Evolutionary conservation across 2,797 vertebrate genomes (phyloP), one percentile per base, ranked within the genome.

Genomic region (Glyptemys insculpta): DNA sequence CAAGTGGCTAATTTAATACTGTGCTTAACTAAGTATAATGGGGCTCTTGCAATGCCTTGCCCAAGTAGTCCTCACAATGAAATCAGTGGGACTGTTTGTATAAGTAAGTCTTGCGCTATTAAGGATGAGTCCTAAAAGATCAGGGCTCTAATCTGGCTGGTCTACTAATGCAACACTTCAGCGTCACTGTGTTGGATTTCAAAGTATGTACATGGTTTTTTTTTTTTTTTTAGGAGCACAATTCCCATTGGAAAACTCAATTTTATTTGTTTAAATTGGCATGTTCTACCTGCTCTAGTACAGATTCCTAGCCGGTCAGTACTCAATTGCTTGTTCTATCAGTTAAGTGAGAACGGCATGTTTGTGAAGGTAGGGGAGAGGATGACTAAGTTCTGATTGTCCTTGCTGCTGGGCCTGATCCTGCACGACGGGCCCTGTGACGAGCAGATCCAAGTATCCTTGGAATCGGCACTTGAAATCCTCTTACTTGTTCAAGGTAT

Each of bases 11-110:
- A 44, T 44, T 29, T 79, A 53, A 41, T 49, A 59, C 74, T 76
- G 0, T 0, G 0, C 0, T 6, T 79, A 82, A 62, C 85, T 84
- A 25, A 34, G 18, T 34, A 2, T 16, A 6, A 80, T 31, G 1
- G 74, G 59, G 9, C 57, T 79, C 12, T 1, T 2, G 5, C n/a
- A 68, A 68, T 37, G 65, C 19, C n/a, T 2, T 23, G 14, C 78
- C 79, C 81, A 7, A 83, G 12, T 3, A 1, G 7, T 53, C 41
- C 15, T 89, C 37, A 16, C 49, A 9, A 27, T 31, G 6, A 23
- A 74, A 59, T 18, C 31, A 44, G n/a, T 5, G 78, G 15, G 6
- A 85, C 37, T 44, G 21, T 19, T 27, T 34, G 12, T 34, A 41
- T 72, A 37, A 72, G 10, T 72, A 25, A 41, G 1, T n/a, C 41